Evolutionary conservation across 2,888 invertebrate genomes (phyloP).

Genomic region (Pterostichus niger): DNA sequence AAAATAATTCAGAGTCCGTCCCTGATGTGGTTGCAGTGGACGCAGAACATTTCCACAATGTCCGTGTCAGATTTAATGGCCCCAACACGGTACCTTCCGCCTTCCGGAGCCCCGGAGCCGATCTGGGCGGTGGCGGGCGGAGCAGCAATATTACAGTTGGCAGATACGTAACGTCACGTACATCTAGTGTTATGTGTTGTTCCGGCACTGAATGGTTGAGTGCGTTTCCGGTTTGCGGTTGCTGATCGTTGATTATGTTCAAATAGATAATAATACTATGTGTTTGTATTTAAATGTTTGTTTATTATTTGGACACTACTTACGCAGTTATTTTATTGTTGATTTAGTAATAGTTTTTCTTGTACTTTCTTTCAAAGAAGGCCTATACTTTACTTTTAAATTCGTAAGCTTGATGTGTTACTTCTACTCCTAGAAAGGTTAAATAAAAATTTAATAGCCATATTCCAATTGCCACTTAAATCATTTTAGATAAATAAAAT

Average conservation of each 20-base stretch:
- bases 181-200: constrained; percentile 11
- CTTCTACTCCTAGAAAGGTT: no score
- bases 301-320: background rate
- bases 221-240: constrained; percentile 11
- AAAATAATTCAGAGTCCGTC: no score
- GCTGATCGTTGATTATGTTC: background rate
- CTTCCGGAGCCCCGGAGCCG: constrained; percentile 32
- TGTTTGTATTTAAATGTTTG: background rate
- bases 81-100: constrained; percentile 51
- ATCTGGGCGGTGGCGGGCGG: background rate
- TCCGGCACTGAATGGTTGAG: constrained; percentile 4
- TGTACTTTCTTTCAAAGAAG: no score
- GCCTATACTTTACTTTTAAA: no score
- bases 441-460: no score
- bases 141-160: constrained; percentile 17
- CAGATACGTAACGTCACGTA: background rate
- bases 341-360: no score
- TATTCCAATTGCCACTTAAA: no score
- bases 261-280: background rate
- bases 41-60: constrained; percentile 62
- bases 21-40: constrained; percentile 20
- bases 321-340: no score
- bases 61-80: constrained; percentile 64
- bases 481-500: no score
- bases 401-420: no score